phyloP scores from a whole-genome alignment of 2,113 vertebrate species.

The Brachyhypopomus gauderio region DNA sequence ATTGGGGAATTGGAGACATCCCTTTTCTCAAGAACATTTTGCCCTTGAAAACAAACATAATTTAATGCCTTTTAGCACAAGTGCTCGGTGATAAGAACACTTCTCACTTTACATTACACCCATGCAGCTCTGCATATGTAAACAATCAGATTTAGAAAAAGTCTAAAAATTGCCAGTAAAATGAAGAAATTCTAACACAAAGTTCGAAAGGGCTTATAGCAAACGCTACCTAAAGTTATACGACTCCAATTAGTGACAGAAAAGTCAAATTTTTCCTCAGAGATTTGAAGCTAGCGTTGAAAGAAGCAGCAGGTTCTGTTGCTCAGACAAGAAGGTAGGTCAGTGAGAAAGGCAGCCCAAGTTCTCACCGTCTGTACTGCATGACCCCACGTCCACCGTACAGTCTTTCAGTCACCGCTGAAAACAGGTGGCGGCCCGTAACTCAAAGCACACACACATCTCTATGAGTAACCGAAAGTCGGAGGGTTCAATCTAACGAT shows the following conservation, averaged over 20 bases:
- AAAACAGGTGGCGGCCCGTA: too few relatives aligned
- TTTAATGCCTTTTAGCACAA: constrained; percentile 40
- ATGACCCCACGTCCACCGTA: too few relatives aligned
- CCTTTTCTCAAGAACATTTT: not conserved
- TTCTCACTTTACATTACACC: constrained; percentile 21
- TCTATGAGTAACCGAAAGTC: too few relatives aligned
- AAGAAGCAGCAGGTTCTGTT: not conserved
- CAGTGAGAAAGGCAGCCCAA: not conserved
- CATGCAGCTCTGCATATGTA: not conserved
- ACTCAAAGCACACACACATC: too few relatives aligned
- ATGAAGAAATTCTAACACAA: not conserved
- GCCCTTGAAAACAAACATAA: constrained; percentile 22
- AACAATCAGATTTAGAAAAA: not conserved
- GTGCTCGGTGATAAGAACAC: not conserved
- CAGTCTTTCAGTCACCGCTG: too few relatives aligned
- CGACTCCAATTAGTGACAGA: not conserved
- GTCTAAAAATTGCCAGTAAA: not conserved
- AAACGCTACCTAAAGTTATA: not conserved
- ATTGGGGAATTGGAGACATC: too few relatives aligned
- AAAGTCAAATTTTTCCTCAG: not conserved
- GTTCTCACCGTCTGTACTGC: too few relatives aligned
- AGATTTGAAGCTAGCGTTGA: not conserved
- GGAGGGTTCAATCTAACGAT: too few relatives aligned
- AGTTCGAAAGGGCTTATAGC: not conserved
- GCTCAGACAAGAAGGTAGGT: not conserved